Base-by-base conservation (phyloP, 2,888 invertebrate species). In the Callyntrura sp. region DNA sequence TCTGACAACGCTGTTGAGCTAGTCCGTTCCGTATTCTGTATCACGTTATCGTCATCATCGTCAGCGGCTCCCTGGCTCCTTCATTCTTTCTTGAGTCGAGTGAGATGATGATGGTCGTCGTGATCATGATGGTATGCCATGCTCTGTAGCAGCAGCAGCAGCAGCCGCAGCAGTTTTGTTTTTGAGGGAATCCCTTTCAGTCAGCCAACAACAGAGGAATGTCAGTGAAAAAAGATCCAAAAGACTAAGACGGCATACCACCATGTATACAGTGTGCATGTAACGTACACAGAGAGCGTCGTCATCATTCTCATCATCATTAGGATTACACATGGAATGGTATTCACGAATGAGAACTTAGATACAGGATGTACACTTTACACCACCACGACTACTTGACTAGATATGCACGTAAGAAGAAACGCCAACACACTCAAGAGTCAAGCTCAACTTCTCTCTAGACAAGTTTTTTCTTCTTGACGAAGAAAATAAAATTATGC, bases 141-240 rank as follows among this genome's bases (percentile, higher is more conserved):
- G 51, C n/a, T 51, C 14, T 14, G 51, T 6, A 35, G 35, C 35
- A 14, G 8, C 14, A 35, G n/a, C 35, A 35, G 35, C 35, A 14
- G 8, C 14, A 35, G n/a, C 14, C 6, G 62, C 3, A n/a, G 25
- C 35, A 35, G 68, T 45, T 76, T 35, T 35, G 43, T 70, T 85
- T 85, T 87, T 88, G 92, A 93, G 92, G 93, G 92, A 93, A 93
- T 92, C 92, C 93, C 93, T 91, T 91, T 92, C 90, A 92, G 70
- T 70, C 70, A 70, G 70, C 70, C 35, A 62, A 9, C 62, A 70
- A 43, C 70, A 43, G 43, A 70, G 93, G 93, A 93, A 93, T 93
- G 93, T 92, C 91, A 91, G 92, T 92, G 92, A 93, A 93, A 93
- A 92, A 90, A 6, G n/a, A n/a, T n/a, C n/a, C 92, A 93, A 92